Base-by-base conservation (phyloP, 2,113 vertebrate species). In the Chinchilla lanigera region DNA sequence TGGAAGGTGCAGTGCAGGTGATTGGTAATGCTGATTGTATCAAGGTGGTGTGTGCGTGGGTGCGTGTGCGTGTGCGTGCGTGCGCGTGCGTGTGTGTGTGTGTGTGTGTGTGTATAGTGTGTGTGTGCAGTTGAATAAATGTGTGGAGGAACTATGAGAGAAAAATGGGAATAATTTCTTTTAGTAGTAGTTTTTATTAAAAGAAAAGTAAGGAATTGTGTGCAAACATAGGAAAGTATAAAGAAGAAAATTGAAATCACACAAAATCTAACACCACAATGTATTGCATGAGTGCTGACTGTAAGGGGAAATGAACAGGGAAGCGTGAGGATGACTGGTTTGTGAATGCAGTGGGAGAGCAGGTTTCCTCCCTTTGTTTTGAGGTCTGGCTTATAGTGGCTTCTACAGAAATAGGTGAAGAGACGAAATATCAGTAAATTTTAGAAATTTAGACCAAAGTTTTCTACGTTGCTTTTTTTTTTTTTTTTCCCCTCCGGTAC, bases 211-310 rank as follows among this genome's bases (percentile, higher is more conserved):
- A 61, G 38, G 30, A 86, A 60, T 26, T 89, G 52, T 78, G 17
- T 90, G 38, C 54, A 89, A 91, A 95, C 77, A 83, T 52, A 65
- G 54, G 77, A 89, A 93, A 77, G 1, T 35, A 80, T 41, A 44
- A 71, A 54, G 58, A 81, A 75, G 16, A 77, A 88, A 87, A 78
- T 52, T 63, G 33, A 93, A 89, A 96, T 85, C 71, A 65, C 24
- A 50, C 30, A 41, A n/a, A 90, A 63, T 58, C 77, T 80, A 80
- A n/a, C 8, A 90, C 8, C n/a, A 30, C 50, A 58, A 77, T 80
- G 9, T 47, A 14, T 11, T 86, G 20, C 30, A 9, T 20, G 33
- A 41, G 3, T 58, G 4, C 89, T 35, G 5, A 4, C 47, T 47
- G 44, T 60, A n/a, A 35, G 38, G 44, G 4, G 52, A 80, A 75